Evolutionary conservation across 1,140 invertebrate species (phyloP), one percentile per base, ranked within the genome.

Genomic region (Magallana ariakensis): DNA sequence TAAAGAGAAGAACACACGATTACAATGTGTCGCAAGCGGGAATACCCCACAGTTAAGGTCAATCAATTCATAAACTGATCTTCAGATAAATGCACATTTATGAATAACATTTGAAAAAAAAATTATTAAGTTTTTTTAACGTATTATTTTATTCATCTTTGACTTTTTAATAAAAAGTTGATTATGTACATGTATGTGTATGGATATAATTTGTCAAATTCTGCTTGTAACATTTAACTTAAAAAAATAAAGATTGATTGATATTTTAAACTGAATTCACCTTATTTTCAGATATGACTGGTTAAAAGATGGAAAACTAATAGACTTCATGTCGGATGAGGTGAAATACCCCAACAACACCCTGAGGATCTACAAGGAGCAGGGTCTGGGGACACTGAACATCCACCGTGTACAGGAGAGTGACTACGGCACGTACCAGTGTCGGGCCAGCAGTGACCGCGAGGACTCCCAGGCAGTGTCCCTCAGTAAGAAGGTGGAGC

Each of bases 231-330:
- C 33, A 46, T 46, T 46, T 46, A 46, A 2, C 2, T 46, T 46
- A 4, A 4, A 4, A 5, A 46, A 46, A 46, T 46, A 5, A 46
- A 46, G 33, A 46, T 46, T 46, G 33, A 46, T 46, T 46, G 33
- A 46, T 46, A 46, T 4, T 4, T 46, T 2, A 46, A 46, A 46
- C 33, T 46, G 33, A 46, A 46, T 46, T 46, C 33, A 46, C 5
- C 33, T 46, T 46, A 66, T 22, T 57, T 84, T 16, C 15, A 84
- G 83, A 53, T 84, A 84, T 66, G 66, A 60, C 1, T 84, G 83
- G 83, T 53, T 66, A n/a, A 84, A 84, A 53, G 66, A 84, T 66
- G 83, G 83, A 84, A 84, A n/a, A 53, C 46, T 66, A 66, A 84
- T 84, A 66, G 83, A 84, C 26, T 70, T 70, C 19, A 70, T 6